A percentile compares a stretch with the other conserved stretches of the same genome.
These are phyloP conservation scores for Mesochorus sp. DNA, from an alignment of 2,888 invertebrate genomes.

Conservation along the genomic window DNA sequence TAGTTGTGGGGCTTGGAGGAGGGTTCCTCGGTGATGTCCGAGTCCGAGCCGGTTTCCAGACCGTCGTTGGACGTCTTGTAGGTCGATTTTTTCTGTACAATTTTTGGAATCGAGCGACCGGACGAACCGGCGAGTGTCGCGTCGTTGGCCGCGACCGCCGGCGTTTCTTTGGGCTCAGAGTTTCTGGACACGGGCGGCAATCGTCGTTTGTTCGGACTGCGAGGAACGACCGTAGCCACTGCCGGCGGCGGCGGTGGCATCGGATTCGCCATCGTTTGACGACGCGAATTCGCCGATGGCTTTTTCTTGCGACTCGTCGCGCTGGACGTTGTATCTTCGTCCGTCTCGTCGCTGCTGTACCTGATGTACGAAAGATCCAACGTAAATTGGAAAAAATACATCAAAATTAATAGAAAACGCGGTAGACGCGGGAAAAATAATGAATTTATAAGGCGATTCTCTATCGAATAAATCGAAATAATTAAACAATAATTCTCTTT, in stretches of 20 bases:
- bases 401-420: not conserved
- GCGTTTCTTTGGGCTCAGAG: conserved; percentile 70
- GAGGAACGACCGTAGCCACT: conserved; percentile 64
- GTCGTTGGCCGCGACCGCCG: conserved; percentile 64
- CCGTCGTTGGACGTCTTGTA: conserved; percentile 83
- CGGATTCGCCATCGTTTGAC: conserved; percentile 80
- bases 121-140: conserved; percentile 63
- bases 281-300: conserved; percentile 81
- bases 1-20: conserved; percentile 61
- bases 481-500: too few species aligned
- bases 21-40: conserved; percentile 83
- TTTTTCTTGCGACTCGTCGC: conserved; percentile 82
- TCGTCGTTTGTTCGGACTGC: conserved; percentile 73
- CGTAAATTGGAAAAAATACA: not conserved
- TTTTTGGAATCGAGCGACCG: conserved; percentile 67
- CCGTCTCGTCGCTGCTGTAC: conserved; percentile 83
- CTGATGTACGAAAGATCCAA: conserved; percentile 61
- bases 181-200: conserved; percentile 61
- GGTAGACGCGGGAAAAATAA: too few species aligned
- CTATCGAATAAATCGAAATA: too few species aligned
- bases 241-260: conserved; percentile 78
- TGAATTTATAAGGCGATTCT: too few species aligned
- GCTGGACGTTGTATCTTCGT: conserved; percentile 79
- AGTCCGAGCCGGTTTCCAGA: conserved; percentile 88
- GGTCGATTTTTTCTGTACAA: conserved; percentile 70